phyloP scores from a whole-genome alignment of 2,797 vertebrate genomes.

The Lepilemur ruficaudatus region DNA sequence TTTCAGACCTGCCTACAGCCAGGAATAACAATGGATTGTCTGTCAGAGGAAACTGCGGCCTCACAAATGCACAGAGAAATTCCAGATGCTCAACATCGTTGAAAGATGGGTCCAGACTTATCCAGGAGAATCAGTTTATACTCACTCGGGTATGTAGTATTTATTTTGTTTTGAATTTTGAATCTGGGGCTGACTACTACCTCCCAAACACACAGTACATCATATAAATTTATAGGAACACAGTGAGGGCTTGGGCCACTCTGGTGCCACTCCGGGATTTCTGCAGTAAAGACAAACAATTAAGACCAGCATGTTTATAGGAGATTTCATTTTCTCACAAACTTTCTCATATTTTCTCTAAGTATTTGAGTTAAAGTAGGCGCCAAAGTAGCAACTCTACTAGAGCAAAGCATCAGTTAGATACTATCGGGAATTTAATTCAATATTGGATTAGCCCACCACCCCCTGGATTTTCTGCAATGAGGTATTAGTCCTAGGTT shows the following conservation, averaged over 20 bases:
- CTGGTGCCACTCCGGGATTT: background rate
- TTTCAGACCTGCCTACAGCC: conserved; percentile 50
- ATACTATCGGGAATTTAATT: background rate
- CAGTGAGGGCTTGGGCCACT: background rate
- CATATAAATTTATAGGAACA: background rate
- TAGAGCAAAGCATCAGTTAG: background rate
- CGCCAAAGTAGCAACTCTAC: conserved; percentile 13
- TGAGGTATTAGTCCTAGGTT: background rate
- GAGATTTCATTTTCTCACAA: conserved; percentile 45
- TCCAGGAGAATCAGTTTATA: background rate
- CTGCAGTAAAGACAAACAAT: conserved; percentile 26
- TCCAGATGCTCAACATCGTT: background rate
- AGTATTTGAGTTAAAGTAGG: conserved; percentile 50
- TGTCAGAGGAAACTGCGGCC: conserved; percentile 39
- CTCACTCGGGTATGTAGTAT: background rate
- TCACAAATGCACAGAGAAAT: conserved; percentile 55
- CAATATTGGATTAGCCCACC: background rate
- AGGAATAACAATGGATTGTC: conserved; percentile 53
- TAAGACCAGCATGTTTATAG: background rate
- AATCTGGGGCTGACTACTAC: background rate
- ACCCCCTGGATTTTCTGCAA: background rate
- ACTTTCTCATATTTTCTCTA: conserved; percentile 16
- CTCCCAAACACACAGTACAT: background rate
- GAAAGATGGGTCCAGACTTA: conserved; percentile 3
- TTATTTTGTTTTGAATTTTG: conserved; percentile 20